Evolutionary conservation across 1,140 invertebrate species (phyloP).

Genomic region (Achroia grisella): DNA sequence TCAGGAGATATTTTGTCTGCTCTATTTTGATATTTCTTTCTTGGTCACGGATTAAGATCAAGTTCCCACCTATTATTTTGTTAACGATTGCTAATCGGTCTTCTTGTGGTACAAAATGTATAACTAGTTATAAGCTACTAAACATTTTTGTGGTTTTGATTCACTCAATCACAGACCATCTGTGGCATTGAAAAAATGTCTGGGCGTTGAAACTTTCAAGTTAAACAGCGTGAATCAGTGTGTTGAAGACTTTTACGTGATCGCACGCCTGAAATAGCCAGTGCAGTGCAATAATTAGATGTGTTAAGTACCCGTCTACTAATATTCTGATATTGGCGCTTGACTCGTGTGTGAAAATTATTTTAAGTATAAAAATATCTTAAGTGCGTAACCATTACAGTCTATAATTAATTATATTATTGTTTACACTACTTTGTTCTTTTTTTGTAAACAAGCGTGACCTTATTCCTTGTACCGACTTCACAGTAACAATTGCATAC

Average conservation of each 20-base stretch:
- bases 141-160: too few species aligned
- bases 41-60: too few species aligned
- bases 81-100: too few species aligned
- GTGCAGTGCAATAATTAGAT: constrained; percentile 52
- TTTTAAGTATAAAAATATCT: constrained; percentile 8
- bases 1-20: too few species aligned
- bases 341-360: constrained; percentile 7
- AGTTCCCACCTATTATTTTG: too few species aligned
- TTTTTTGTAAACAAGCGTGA: too few species aligned
- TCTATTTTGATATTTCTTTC: too few species aligned
- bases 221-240: constrained; percentile 57
- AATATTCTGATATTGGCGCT: constrained; percentile 30
- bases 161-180: neutral
- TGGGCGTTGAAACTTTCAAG: constrained; percentile 48
- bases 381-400: neutral
- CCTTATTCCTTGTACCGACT: too few species aligned
- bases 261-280: constrained; percentile 58
- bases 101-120: too few species aligned
- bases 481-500: too few species aligned
- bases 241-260: constrained; percentile 44
- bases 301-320: constrained; percentile 10
- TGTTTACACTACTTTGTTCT: neutral
- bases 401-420: neutral
- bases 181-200: constrained; percentile 47
- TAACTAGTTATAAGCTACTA: too few species aligned